Percentiles rank a stretch among this genome's conserved stretches.
phyloP scores from a whole-genome alignment of 1,140 invertebrate genomes.

The Brachionus manjavacas region DNA sequence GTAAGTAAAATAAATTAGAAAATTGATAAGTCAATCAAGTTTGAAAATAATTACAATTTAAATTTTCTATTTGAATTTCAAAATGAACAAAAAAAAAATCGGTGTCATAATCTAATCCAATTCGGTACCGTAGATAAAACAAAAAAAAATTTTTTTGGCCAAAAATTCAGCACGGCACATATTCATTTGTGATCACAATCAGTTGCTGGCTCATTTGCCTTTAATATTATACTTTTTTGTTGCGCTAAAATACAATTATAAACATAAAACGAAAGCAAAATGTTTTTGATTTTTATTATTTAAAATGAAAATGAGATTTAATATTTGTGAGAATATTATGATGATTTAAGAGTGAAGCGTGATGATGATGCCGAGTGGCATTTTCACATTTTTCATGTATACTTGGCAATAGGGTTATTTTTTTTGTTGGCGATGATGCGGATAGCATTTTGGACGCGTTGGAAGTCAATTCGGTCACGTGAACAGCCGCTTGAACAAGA shows the following conservation, averaged over 20 bases:
- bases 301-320: slow-evolving; percentile 32
- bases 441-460: slow-evolving; percentile 11
- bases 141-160: neutral
- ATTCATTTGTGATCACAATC: neutral
- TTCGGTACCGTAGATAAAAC: neutral
- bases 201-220: neutral
- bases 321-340: neutral
- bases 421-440: neutral
- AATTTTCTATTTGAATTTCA: neutral
- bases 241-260: neutral
- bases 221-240: neutral
- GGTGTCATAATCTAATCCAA: neutral
- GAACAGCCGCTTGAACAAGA: slow-evolving; percentile 25
- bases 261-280: neutral
- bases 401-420: neutral
- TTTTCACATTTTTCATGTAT: neutral
- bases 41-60: slow-evolving; percentile 1
- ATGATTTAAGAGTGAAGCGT: neutral
- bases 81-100: neutral
- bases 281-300: neutral
- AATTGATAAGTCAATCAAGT: neutral
- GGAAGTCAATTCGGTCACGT: slow-evolving; percentile 2
- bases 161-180: slow-evolving; percentile 22
- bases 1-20: neutral
- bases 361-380: neutral